Percentiles rank a stretch among this genome's conserved stretches.
phyloP scores from a whole-genome alignment of 2,113 vertebrate genomes.

The Dipodomys spectabilis region DNA sequence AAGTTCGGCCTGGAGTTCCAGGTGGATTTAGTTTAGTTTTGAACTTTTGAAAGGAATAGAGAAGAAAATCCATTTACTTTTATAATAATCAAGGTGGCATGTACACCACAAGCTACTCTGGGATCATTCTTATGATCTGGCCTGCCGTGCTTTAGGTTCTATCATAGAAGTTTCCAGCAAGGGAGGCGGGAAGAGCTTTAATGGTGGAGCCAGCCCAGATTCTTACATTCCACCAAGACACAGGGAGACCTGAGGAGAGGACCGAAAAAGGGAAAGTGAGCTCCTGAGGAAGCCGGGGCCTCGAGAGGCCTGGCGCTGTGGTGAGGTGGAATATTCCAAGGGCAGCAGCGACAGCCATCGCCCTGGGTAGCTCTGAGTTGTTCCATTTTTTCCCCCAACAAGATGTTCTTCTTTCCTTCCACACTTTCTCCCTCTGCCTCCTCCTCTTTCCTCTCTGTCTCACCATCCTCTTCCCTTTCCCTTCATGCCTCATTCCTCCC shows the following conservation, averaged over 20 bases:
- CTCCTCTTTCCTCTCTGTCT: too few relatives aligned
- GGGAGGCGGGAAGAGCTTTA: background rate
- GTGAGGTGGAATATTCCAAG: conserved; percentile 56
- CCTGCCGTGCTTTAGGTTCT: conserved; percentile 11
- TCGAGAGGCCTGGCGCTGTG: conserved; percentile 38
- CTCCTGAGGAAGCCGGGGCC: conserved; percentile 48
- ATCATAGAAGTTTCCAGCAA: background rate
- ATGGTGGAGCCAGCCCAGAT: background rate
- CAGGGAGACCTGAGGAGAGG: background rate
- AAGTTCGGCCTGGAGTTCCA: background rate
- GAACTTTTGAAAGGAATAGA: background rate
- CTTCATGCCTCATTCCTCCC: too few relatives aligned
- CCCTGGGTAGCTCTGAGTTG: too few relatives aligned
- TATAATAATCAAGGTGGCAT: background rate
- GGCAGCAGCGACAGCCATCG: background rate
- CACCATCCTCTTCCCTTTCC: too few relatives aligned
- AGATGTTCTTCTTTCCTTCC: background rate
- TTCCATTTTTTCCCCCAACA: too few relatives aligned
- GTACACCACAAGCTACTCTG: background rate
- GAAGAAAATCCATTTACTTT: conserved; percentile 20
- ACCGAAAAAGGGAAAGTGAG: conserved; percentile 65
- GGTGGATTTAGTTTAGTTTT: background rate
- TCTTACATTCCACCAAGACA: background rate
- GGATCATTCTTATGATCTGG: background rate
- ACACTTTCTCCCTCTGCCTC: background rate